Evolutionary conservation across 2,888 invertebrate genomes (phyloP).

Genomic region (Apamea sordens): DNA sequence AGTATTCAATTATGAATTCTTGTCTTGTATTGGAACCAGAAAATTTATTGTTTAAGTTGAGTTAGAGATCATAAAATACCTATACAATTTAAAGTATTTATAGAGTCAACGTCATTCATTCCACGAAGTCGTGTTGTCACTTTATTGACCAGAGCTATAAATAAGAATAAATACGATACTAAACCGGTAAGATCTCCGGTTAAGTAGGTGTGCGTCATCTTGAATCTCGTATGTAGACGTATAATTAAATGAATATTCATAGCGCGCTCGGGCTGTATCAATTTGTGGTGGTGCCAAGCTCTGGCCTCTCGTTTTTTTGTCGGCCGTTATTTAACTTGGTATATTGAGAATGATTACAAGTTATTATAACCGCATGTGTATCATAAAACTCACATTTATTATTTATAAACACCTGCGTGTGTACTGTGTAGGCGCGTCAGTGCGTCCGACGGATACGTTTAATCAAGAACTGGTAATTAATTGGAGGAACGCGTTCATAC

Average conservation of each 20-base stretch:
- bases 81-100: constrained; percentile 58
- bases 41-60: constrained; percentile 52
- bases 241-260: constrained; percentile 86
- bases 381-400: constrained; percentile 74
- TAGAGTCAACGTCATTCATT: constrained; percentile 61
- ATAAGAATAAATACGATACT: constrained; percentile 74
- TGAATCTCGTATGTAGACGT: constrained; percentile 76
- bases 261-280: constrained; percentile 81
- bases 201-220: constrained; percentile 82
- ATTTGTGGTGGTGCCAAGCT: constrained; percentile 81
- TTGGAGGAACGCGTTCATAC: constrained; percentile 69
- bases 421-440: constrained; percentile 76
- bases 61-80: constrained; percentile 61
- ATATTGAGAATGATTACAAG: constrained; percentile 81
- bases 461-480: constrained; percentile 80
- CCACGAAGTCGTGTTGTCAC: constrained; percentile 71
- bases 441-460: constrained; percentile 80
- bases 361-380: constrained; percentile 80
- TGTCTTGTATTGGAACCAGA: constrained; percentile 50
- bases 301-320: constrained; percentile 83
- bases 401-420: constrained; percentile 83
- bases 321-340: constrained; percentile 80
- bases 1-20: constrained; percentile 62
- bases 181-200: constrained; percentile 74
- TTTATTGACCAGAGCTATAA: constrained; percentile 76